phyloP scores from a whole-genome alignment of 2,888 invertebrate species.

The Ectemnius lituratus region DNA sequence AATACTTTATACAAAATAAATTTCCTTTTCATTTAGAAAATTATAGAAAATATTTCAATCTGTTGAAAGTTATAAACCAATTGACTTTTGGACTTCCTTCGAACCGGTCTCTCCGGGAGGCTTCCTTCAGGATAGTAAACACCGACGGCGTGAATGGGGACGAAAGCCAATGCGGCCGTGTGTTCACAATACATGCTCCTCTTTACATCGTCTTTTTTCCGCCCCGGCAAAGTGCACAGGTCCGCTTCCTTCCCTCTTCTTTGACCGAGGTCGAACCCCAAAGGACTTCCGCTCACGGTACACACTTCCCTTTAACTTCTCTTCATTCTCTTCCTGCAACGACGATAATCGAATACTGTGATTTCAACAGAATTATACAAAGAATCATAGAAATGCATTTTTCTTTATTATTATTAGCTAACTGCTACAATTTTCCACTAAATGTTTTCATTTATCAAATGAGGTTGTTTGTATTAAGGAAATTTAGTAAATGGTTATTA shows the following conservation, averaged over 20 bases:
- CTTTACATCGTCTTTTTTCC: conserved; percentile 18
- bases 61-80: background rate
- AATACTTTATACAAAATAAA: too few species aligned
- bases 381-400: too few species aligned
- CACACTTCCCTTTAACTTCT: conserved; percentile 6
- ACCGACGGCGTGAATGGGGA: conserved; percentile 6
- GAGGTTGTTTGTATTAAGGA: too few species aligned
- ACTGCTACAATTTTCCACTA: too few species aligned
- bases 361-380: too few species aligned
- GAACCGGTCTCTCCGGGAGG: background rate
- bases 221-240: background rate
- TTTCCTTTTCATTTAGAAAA: too few species aligned
- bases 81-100: conserved; percentile 3
- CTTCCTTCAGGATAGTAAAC: conserved; percentile 5
- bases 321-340: conserved; percentile 4
- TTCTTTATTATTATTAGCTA: too few species aligned
- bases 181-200: conserved; percentile 2
- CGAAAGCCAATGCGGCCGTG: background rate
- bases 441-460: too few species aligned
- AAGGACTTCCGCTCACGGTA: background rate
- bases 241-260: background rate
- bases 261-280: background rate
- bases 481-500: too few species aligned
- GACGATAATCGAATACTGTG: background rate
- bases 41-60: too few species aligned